A percentile compares a stretch with the other conserved stretches of the same genome.
These are phyloP conservation scores for Centropristis striata DNA, from an alignment of 2,113 vertebrate species.

Conservation along the genomic window DNA sequence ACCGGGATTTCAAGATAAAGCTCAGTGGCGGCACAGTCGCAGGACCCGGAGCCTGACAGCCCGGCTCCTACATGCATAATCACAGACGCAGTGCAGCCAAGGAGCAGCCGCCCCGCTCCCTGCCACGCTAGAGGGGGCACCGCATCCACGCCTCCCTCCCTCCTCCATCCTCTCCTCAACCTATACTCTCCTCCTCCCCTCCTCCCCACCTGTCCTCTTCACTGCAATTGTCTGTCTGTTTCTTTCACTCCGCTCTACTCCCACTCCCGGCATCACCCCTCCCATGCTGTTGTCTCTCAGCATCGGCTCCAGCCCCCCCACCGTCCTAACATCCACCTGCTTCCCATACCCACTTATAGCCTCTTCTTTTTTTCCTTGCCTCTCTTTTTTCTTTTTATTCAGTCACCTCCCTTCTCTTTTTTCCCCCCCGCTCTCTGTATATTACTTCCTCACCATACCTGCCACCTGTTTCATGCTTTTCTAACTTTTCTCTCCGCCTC, in stretches of 20 bases:
- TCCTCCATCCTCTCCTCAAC: conserved; percentile 33
- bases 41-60: conserved; percentile 69
- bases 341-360: conserved; percentile 24
- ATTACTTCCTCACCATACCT: neutral
- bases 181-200: conserved; percentile 35
- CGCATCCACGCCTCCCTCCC: conserved; percentile 35
- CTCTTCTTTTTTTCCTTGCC: neutral
- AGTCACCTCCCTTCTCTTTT: neutral
- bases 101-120: conserved; percentile 46
- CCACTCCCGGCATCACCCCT: conserved; percentile 23
- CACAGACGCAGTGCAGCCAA: conserved; percentile 49
- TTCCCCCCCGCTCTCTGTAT: neutral
- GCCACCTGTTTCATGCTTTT: conserved; percentile 31
- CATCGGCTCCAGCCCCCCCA: conserved; percentile 6
- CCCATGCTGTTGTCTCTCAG: conserved; percentile 33
- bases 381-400: neutral
- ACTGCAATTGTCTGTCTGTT: conserved; percentile 56
- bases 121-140: conserved; percentile 40
- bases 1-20: conserved; percentile 82
- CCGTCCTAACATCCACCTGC: conserved; percentile 29
- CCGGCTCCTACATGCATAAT: conserved; percentile 71
- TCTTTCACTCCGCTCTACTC: conserved; percentile 16
- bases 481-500: conserved; percentile 4
- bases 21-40: conserved; percentile 49
- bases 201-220: conserved; percentile 31